Conservation (phyloP, 1,140 invertebrate species). For the Scaptodrosophila lebanonensis region DNA sequence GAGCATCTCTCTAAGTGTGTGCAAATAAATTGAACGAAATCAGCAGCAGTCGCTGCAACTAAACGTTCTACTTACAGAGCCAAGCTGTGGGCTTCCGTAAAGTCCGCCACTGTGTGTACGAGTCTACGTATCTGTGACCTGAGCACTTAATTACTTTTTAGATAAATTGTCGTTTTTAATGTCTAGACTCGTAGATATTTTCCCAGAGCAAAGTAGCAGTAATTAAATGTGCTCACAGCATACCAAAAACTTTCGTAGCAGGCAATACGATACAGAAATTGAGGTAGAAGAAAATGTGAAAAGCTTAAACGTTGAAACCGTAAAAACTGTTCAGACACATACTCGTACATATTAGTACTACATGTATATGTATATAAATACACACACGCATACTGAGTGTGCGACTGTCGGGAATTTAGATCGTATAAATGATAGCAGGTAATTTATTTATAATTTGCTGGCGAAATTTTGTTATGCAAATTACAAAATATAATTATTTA, state of each 20-base stretch:
- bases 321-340: no score
- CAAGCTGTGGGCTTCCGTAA: neutral
- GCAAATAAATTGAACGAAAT: constrained; percentile 68
- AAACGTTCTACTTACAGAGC: neutral
- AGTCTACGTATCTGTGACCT: constrained; percentile 33
- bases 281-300: constrained; percentile 29
- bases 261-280: neutral
- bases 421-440: constrained; percentile 10
- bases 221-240: constrained; percentile 71
- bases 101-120: neutral
- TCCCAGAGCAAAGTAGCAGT: constrained; percentile 68
- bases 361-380: no score
- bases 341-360: no score
- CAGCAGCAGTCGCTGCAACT: constrained; percentile 40
- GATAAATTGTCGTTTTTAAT: constrained; percentile 75
- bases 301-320: constrained; percentile 49
- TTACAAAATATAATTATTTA: constrained; percentile 45
- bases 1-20: constrained; percentile 19
- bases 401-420: neutral
- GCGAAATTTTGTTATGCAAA: constrained; percentile 41
- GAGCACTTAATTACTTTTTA: constrained; percentile 75
- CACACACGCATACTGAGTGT: neutral
- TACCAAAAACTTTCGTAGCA: constrained; percentile 30
- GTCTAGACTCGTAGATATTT: constrained; percentile 67
- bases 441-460: constrained; percentile 51